Evolutionary conservation across 2,888 invertebrate species (phyloP).

Genomic region (Leptura quadrifasciata): DNA sequence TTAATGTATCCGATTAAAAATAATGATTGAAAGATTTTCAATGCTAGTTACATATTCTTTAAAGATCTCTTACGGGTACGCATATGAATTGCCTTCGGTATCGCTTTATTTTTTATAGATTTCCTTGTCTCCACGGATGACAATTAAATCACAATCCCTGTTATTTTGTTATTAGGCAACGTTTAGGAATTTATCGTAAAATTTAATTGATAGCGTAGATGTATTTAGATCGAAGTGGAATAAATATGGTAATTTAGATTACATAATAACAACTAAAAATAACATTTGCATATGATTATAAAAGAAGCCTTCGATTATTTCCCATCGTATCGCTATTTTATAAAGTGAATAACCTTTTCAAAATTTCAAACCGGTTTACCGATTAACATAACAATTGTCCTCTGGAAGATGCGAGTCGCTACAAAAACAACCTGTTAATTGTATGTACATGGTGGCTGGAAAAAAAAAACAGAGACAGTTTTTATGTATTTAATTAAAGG

Average conservation of each 20-base stretch:
- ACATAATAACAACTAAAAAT: conserved; percentile 66
- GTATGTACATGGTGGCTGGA: conserved; percentile 60
- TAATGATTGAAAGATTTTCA: background rate
- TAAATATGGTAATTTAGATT: conserved; percentile 68
- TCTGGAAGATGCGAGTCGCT: conserved; percentile 63
- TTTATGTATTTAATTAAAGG: conserved; percentile 13
- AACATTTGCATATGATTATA: conserved; percentile 66
- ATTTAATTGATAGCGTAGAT: conserved; percentile 56
- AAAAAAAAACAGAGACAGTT: conserved; percentile 26
- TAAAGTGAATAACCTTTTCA: conserved; percentile 73
- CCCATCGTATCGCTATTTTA: conserved; percentile 68
- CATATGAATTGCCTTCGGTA: too few species aligned
- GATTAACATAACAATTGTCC: conserved; percentile 74
- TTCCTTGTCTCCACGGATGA: background rate
- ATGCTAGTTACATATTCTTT: background rate
- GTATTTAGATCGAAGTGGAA: conserved; percentile 62
- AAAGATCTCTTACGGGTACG: background rate
- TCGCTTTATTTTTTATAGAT: conserved; percentile 1
- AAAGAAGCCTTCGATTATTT: conserved; percentile 58
- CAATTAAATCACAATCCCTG: conserved; percentile 12
- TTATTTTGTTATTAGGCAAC: conserved; percentile 50
- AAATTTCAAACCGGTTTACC: conserved; percentile 72
- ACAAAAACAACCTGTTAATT: conserved; percentile 73
- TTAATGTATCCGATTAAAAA: too few species aligned
- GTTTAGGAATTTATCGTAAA: conserved; percentile 51